These are phyloP conservation scores for Tridacna crocea DNA, from an alignment of 2,888 invertebrate species.

Conservation along the genomic window DNA sequence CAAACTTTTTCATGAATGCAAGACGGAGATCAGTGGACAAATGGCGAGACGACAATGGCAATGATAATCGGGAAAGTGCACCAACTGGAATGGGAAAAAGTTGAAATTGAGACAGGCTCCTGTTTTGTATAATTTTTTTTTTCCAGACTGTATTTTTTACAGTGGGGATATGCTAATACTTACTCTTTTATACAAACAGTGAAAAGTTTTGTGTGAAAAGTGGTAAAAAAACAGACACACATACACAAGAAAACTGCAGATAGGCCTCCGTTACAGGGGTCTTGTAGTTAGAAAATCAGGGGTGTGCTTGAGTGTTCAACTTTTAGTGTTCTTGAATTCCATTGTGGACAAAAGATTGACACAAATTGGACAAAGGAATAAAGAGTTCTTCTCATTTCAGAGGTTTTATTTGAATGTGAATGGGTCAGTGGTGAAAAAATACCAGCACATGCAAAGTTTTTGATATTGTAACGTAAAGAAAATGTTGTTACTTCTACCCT, in stretches of 20 bases:
- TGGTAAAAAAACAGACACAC: conserved; percentile 9
- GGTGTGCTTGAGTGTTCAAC: conserved; percentile 33
- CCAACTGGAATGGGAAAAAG: conserved; percentile 67
- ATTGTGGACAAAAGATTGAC: not conserved
- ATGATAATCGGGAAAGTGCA: conserved; percentile 77
- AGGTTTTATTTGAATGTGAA: not conserved
- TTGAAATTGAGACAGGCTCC: conserved; percentile 37
- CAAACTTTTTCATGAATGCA: conserved; percentile 99
- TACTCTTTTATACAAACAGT: too few species aligned
- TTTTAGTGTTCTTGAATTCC: conserved; percentile 1
- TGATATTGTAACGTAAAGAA: conserved; percentile 16
- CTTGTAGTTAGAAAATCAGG: conserved; percentile 30
- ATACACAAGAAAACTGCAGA: conserved; percentile 14
- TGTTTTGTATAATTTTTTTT: not conserved
- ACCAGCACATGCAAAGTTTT: conserved; percentile 23
- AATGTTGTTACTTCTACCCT: conserved; percentile 8
- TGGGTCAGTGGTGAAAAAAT: conserved; percentile 12
- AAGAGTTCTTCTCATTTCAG: not conserved
- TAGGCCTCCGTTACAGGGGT: not conserved
- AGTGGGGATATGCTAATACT: not conserved
- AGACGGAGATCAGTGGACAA: conserved; percentile 94
- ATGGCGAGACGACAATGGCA: conserved; percentile 95
- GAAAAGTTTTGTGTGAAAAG: not conserved
- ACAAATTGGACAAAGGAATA: not conserved
- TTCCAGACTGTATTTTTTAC: not conserved